Conservation (phyloP, 2,113 vertebrate species). For the Pseudorhombus dupliciocellatus region DNA sequence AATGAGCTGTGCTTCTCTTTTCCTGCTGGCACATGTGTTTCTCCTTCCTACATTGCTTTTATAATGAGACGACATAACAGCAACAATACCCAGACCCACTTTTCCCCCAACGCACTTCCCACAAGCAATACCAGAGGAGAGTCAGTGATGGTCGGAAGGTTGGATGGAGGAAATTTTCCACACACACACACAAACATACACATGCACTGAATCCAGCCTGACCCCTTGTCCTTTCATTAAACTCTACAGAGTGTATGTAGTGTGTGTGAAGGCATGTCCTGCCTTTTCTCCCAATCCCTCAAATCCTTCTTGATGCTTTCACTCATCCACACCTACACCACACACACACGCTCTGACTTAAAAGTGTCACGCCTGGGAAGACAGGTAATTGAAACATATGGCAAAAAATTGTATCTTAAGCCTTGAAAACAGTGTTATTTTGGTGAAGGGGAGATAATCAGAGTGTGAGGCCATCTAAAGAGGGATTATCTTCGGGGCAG, state of each 20-base stretch:
- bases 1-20: constrained; percentile 24
- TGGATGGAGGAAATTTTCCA: constrained; percentile 15
- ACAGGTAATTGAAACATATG: constrained; percentile 14
- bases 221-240: neutral
- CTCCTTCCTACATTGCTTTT: neutral
- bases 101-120: neutral
- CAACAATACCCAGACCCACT: constrained; percentile 5
- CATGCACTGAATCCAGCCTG: neutral
- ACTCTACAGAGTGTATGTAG: constrained; percentile 12
- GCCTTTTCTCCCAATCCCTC: neutral
- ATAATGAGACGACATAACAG: neutral
- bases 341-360: neutral
- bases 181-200: too few relatives aligned
- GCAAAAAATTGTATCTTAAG: constrained; percentile 17
- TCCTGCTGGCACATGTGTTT: neutral
- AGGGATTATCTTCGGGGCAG: constrained; percentile 9
- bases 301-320: constrained; percentile 10
- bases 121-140: too few relatives aligned
- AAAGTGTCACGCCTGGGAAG: constrained; percentile 8
- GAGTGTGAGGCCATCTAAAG: constrained; percentile 13
- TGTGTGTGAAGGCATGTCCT: neutral
- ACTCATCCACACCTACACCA: constrained; percentile 7
- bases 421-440: neutral
- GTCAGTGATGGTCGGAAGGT: too few relatives aligned
- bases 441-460: constrained; percentile 4